These are phyloP conservation scores for Notiomystis cincta DNA, from an alignment of 2,113 vertebrate genomes.

Conservation along the genomic window DNA sequence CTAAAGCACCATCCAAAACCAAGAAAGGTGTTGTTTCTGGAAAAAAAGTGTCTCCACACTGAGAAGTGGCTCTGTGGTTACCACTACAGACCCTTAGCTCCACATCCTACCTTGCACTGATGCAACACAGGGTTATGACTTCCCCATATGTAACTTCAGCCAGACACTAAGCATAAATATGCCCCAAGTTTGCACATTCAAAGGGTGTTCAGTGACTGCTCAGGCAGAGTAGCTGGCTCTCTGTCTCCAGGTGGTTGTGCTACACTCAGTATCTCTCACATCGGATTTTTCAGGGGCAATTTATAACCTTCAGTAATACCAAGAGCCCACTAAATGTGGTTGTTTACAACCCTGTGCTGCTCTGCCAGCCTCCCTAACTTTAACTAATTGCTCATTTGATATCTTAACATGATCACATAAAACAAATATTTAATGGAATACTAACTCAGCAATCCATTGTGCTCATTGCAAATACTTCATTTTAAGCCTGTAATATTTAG, in stretches of 20 bases:
- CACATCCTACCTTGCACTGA: neutral
- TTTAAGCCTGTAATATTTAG: neutral
- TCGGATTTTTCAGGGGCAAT: neutral
- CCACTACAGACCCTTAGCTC: neutral
- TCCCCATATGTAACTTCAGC: neutral
- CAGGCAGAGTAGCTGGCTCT: neutral
- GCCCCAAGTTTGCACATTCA: neutral
- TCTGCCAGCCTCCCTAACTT: neutral
- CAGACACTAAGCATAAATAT: neutral
- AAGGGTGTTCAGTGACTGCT: neutral
- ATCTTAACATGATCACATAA: neutral
- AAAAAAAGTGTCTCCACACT: neutral
- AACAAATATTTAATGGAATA: neutral
- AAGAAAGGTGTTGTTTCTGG: neutral
- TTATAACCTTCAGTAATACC: neutral
- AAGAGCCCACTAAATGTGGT: neutral
- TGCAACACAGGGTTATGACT: neutral
- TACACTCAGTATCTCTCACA: accelerated
- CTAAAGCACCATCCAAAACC: neutral
- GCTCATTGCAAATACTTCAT: neutral
- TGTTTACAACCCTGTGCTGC: neutral
- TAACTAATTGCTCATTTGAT: neutral
- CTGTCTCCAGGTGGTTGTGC: neutral
- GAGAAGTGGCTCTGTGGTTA: neutral
- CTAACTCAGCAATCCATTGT: neutral